Base-by-base conservation (phyloP, 2,113 vertebrate genomes). In the Tapirus terrestris region DNA sequence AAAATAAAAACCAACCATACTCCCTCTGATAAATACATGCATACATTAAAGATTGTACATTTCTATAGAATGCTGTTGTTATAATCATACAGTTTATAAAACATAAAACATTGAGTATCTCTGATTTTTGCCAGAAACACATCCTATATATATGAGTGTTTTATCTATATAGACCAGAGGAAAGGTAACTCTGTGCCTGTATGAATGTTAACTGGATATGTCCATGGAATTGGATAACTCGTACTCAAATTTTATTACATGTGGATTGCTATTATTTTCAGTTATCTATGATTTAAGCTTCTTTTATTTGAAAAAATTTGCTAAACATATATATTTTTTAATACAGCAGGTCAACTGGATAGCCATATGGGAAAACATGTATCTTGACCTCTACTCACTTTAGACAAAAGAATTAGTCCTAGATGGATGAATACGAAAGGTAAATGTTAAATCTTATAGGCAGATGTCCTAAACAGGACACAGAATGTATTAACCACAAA, bases 201-300 rank as follows among this genome's bases (percentile, higher is more conserved):
- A 4, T 17, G 51, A 7, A 1, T 9, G 6, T 1, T 14, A 8
- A 14, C 51, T 27, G 6, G 51, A 8, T 7, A 5, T 4, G 23
- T 14, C 8, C 23, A 4, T 2, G 3, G 23, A 29, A 16, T 10
- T 4, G 25, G 31, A 25, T 12, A 5, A 45, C 27, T 3, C 36
- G 7, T 14, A 39, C 0, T 33, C 18, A 76, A 11, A 25, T 53
- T 65, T 18, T 65, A 51, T 81, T 23, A 63, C 20, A 5, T 31
- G 9, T 51, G 43, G 39, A 6, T 4, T 61, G 53, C 25, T 53
- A 2, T 17, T 20, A 7, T 25, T 89, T 39, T 81, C 27, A 39
- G 27, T 33, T 88, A 39, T 39, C 33, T 79, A 18, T 21, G 36
- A 9, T 6, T 33, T 31, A 60, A 70, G 48, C 27, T 72, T 39